Evolutionary conservation across 2,797 vertebrate species (phyloP).

Genomic region (Pyrocephalus nanus): DNA sequence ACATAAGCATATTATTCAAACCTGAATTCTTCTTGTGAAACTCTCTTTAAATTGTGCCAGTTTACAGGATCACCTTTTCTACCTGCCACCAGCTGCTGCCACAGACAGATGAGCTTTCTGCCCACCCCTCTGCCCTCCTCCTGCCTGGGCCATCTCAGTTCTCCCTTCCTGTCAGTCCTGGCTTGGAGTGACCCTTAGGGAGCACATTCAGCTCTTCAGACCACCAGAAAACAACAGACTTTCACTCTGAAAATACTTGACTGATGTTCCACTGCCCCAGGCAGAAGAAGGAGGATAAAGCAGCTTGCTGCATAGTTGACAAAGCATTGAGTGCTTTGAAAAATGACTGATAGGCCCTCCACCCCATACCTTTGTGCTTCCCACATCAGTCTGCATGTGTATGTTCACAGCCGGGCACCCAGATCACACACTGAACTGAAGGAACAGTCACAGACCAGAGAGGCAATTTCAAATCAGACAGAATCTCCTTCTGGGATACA

Average conservation of each 20-base stretch:
- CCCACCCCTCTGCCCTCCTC: background rate
- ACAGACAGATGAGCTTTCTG: background rate
- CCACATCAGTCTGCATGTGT: slow-evolving; percentile 50
- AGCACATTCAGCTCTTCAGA: background rate
- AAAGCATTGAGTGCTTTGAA: slow-evolving; percentile 61
- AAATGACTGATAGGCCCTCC: slow-evolving; percentile 56
- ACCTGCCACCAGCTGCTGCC: background rate
- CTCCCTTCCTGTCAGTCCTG: background rate
- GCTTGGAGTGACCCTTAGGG: background rate
- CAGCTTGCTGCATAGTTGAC: slow-evolving; percentile 58
- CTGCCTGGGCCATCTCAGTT: background rate
- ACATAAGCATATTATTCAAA: slow-evolving; percentile 15
- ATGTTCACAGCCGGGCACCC: slow-evolving; percentile 24
- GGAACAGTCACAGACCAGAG: background rate
- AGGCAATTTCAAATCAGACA: slow-evolving; percentile 9
- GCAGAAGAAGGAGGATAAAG: slow-evolving; percentile 60
- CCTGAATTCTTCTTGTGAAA: slow-evolving; percentile 3
- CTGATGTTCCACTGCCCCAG: slow-evolving; percentile 60
- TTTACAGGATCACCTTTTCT: background rate
- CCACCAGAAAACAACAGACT: slow-evolving; percentile 47
- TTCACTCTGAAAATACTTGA: slow-evolving; percentile 51
- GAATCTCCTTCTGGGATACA: background rate
- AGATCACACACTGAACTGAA: slow-evolving; percentile 20
- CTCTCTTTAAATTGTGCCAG: background rate
- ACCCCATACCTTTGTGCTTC: slow-evolving; percentile 63